Base-by-base conservation (phyloP, 37 sponge, comb jelly and placozoan genomes). In the Eunapius fragilis region DNA sequence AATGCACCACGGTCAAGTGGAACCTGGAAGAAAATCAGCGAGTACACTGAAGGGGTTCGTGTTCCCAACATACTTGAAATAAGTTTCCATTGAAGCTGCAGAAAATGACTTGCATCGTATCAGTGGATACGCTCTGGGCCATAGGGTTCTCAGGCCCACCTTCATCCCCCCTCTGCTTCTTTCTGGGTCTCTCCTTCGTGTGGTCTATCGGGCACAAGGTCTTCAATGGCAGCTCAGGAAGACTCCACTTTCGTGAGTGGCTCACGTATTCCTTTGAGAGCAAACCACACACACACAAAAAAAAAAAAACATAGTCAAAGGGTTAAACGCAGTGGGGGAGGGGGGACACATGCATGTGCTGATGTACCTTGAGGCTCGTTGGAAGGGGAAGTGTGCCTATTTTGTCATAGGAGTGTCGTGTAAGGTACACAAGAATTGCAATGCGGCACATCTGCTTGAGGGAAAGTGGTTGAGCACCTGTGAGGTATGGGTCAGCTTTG, bases 361-460 rank as follows among this genome's bases (percentile, higher is more conserved):
- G 33, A 71, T 25, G 25, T 74, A 84, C 85, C 81, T 87, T 78
- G 25, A 89, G 74, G 76, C 83, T 82, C 25, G 71, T 26, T 5
- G 93, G 93, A 0, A 93, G 83, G 25, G 93, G 93, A 6, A 93
- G 90, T 24, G 69, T 30, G 26, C 71, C 37, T 23, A 86, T 86
- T 26, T 38, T 50, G 48, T 36, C 13, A 68, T 89, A 93, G n/a
- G 35, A 50, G 37, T 78, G 70, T 35, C 93, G 69, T 25, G 37
- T 72, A 17, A 93, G 69, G 13, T 47, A 34, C 3, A 31, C 38
- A 28, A 94, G 87, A 27, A 91, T 72, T 19, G 30, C 36, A 80
- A 88, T 76, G 27, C 91, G 89, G 72, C 95, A 89, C 22, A 82
- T 71, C 25, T 85, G 74, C 87, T 96, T 93, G 37, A 96, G 87